Conservation (phyloP, 2,888 invertebrate species). For the Mongoloraphidia duomilia region DNA sequence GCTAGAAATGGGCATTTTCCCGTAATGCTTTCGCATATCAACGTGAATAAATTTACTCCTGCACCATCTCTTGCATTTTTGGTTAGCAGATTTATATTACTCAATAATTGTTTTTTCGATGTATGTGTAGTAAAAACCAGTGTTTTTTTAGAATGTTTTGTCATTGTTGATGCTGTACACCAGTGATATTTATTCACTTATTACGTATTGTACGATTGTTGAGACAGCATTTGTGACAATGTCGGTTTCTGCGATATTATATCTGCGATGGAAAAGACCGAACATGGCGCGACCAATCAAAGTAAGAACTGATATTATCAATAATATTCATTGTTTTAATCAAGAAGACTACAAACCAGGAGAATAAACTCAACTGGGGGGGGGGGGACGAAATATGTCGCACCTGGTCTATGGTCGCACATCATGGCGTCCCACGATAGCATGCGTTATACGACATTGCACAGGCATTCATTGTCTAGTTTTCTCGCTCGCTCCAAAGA, state of each 20-base stretch:
- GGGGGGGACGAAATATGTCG: too few species aligned
- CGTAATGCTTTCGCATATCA: conserved; percentile 62
- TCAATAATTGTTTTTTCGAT: too few species aligned
- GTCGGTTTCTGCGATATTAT: conserved; percentile 72
- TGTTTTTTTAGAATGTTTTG: conserved; percentile 52
- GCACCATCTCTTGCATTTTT: conserved; percentile 69
- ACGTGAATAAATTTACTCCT: conserved; percentile 59
- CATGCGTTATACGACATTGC: too few species aligned
- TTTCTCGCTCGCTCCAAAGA: too few species aligned
- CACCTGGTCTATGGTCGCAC: too few species aligned
- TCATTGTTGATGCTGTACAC: conserved; percentile 75
- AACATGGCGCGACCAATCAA: conserved; percentile 71
- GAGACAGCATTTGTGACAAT: conserved; percentile 85
- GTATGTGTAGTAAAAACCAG: not conserved
- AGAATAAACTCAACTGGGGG: too few species aligned
- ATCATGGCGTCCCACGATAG: too few species aligned
- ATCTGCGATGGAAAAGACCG: conserved; percentile 67
- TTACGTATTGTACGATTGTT: conserved; percentile 84
- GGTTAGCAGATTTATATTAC: conserved; percentile 35
- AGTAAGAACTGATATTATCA: conserved; percentile 35
- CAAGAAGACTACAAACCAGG: too few species aligned
- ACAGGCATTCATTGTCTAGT: too few species aligned
- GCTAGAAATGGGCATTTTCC: conserved; percentile 83
- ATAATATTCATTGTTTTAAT: too few species aligned
- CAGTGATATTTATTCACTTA: conserved; percentile 70